A percentile compares a stretch with the other conserved stretches of the same genome.
These are phyloP conservation scores for Notoglanidium macrostoma DNA, from an alignment of 2,797 vertebrate genomes.

Conservation along the genomic window DNA sequence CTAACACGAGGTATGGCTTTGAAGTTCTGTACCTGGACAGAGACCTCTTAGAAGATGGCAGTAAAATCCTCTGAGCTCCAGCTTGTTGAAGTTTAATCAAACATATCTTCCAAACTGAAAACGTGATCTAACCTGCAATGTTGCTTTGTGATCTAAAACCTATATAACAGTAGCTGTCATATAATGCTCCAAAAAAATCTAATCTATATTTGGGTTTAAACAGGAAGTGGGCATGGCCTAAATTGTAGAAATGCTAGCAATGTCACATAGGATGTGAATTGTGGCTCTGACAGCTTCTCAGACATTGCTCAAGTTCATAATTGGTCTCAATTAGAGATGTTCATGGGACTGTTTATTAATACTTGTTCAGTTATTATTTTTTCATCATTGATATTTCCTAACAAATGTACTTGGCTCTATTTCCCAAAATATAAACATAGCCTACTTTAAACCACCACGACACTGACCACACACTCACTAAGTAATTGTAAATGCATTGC, in stretches of 20 bases:
- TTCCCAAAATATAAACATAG: background rate
- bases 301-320: background rate
- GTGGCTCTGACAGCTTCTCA: background rate
- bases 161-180: background rate
- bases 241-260: too few relatives aligned
- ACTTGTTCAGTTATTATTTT: background rate
- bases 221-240: background rate
- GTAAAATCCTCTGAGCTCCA: background rate
- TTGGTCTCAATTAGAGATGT: background rate
- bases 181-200: too few relatives aligned
- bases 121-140: background rate
- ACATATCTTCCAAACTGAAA: background rate
- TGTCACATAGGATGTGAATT: background rate
- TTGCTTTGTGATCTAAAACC: background rate
- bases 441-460: background rate
- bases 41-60: background rate
- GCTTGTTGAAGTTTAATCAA: background rate
- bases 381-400: background rate
- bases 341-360: background rate
- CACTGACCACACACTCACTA: background rate
- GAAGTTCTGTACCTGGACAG: background rate
- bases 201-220: background rate
- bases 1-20: background rate
- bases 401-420: background rate
- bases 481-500: background rate